Evolutionary conservation across 2,797 vertebrate genomes (phyloP).

Genomic region (Carcharodon carcharias): DNA sequence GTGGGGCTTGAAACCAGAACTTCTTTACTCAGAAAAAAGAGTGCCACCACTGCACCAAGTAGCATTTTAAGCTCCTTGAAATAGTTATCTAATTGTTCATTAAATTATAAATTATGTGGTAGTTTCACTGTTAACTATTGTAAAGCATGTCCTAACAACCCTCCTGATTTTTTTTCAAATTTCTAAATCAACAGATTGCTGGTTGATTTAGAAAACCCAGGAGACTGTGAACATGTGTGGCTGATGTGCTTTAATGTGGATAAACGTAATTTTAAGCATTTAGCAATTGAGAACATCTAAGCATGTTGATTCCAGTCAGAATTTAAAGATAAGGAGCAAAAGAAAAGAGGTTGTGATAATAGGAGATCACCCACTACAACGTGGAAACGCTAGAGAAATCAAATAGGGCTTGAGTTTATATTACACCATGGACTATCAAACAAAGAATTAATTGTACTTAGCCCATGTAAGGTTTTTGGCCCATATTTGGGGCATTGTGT

Average conservation of each 20-base stretch:
- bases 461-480: not conserved
- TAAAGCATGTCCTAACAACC: not conserved
- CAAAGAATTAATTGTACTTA: not conserved
- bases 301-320: not conserved
- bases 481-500: no score
- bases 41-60: not conserved
- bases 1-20: not conserved
- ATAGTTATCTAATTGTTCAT: not conserved
- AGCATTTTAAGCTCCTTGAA: not conserved
- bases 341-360: not conserved
- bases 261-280: not conserved
- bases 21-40: not conserved
- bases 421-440: not conserved
- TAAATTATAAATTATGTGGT: not conserved
- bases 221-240: not conserved
- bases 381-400: not conserved
- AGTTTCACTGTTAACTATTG: not conserved
- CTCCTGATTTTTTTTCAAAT: not conserved
- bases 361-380: not conserved
- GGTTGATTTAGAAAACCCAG: not conserved
- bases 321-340: not conserved
- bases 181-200: not conserved
- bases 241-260: not conserved
- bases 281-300: not conserved
- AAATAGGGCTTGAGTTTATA: not conserved